Evolutionary conservation across 2,113 vertebrate species (phyloP).

Genomic region (Excalfactoria chinensis): DNA sequence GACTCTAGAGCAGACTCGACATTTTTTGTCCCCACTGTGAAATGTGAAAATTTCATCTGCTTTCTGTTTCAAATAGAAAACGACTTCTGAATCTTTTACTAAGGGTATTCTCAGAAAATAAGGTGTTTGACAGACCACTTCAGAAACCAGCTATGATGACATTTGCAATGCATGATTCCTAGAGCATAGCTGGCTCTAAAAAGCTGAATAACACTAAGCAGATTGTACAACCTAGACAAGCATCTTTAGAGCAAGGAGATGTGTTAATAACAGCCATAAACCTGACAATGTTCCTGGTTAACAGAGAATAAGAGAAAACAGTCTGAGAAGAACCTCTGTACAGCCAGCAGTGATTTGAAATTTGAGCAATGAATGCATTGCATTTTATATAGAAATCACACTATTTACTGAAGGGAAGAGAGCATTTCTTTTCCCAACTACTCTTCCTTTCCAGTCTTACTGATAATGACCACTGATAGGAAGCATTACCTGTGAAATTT

Average conservation of each 20-base stretch:
- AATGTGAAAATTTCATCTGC: not conserved
- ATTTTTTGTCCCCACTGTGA: not conserved
- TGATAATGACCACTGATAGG: not conserved
- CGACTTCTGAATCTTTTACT: not conserved
- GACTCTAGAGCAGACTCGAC: not conserved
- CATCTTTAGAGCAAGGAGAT: slow-evolving; percentile 6
- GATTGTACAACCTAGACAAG: slow-evolving; percentile 33
- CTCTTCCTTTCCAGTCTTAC: not conserved
- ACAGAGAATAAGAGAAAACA: not conserved
- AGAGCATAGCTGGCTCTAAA: not conserved
- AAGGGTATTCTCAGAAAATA: not conserved
- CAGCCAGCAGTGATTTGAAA: not conserved
- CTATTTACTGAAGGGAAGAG: not conserved
- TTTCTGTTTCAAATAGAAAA: slow-evolving; percentile 30
- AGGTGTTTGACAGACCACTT: slow-evolving; percentile 35
- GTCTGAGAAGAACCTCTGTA: not conserved
- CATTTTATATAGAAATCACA: not conserved
- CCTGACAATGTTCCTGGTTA: slow-evolving; percentile 11
- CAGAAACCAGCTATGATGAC: slow-evolving; percentile 24
- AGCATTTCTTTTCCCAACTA: not conserved
- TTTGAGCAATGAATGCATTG: not conserved
- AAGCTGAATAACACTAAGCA: slow-evolving; percentile 28
- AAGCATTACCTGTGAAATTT: slow-evolving; percentile 86
- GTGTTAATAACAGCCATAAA: slow-evolving; percentile 1
- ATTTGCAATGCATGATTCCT: slow-evolving; percentile 48